These are phyloP conservation scores for Motacilla tschutschensis DNA, from an alignment of 2,113 vertebrate genomes.

Conservation along the genomic window DNA sequence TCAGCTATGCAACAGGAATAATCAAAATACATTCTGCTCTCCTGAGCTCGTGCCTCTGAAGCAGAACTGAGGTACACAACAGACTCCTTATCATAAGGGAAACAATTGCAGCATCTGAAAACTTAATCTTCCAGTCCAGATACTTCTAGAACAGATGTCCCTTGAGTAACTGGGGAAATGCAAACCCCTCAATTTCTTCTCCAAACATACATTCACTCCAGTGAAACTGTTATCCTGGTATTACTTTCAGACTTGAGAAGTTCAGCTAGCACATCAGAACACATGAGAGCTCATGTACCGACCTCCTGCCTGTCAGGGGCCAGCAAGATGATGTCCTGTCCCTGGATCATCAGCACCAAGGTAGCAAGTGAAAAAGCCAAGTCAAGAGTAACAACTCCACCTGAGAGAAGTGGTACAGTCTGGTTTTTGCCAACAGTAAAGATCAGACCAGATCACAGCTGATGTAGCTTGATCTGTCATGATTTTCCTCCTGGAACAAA, in stretches of 20 bases:
- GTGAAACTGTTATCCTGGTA: neutral
- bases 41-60: neutral
- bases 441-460: neutral
- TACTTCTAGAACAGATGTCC: neutral
- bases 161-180: neutral
- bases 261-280: neutral
- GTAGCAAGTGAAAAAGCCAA: neutral
- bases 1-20: neutral
- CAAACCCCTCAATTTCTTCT: neutral
- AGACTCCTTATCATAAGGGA: neutral
- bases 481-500: neutral
- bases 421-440: neutral
- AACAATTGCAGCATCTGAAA: neutral
- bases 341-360: neutral
- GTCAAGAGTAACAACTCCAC: neutral
- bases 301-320: neutral
- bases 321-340: neutral
- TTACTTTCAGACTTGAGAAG: neutral
- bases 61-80: neutral
- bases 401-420: neutral
- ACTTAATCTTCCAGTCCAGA: neutral
- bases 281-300: fast-evolving
- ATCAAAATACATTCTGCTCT: neutral
- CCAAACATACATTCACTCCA: neutral
- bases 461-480: neutral